These are phyloP conservation scores for Podarcis cretensis DNA, from an alignment of 2,113 vertebrate species.

Conservation along the genomic window DNA sequence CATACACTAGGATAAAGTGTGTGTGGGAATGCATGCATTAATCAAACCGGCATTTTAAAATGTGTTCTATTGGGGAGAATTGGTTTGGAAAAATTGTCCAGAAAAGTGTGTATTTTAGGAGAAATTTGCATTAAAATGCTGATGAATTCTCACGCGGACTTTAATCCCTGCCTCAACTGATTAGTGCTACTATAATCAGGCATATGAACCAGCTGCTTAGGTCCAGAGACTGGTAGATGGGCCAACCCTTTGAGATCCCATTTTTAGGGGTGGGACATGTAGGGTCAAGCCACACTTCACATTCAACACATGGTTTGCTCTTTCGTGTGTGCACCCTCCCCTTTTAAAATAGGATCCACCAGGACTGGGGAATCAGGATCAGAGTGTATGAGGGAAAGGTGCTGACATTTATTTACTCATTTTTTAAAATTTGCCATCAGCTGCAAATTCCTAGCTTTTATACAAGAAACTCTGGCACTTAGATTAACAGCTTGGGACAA, in stretches of 20 bases:
- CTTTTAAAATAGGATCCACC: neutral
- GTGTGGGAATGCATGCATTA: too few species aligned
- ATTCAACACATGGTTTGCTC: neutral
- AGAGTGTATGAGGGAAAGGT: neutral
- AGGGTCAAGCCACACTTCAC: neutral
- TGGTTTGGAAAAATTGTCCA: too few species aligned
- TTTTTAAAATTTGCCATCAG: too few species aligned
- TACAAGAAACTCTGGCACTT: neutral
- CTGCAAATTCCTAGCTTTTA: neutral
- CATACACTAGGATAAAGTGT: too few species aligned
- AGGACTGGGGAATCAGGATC: too few species aligned
- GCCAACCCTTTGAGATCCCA: neutral
- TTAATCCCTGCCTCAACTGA: neutral
- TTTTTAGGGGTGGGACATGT: neutral
- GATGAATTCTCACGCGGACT: too few species aligned
- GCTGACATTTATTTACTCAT: too few species aligned
- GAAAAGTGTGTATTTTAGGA: too few species aligned
- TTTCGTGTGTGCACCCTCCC: neutral
- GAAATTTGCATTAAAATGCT: too few species aligned
- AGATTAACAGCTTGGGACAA: neutral
- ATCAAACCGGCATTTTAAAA: too few species aligned
- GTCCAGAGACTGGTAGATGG: neutral
- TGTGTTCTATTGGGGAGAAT: too few species aligned
- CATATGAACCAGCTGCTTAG: neutral
- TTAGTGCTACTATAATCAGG: neutral